These are phyloP conservation scores for Leptoteleia sp. DNA, from an alignment of 1,140 invertebrate genomes.

Conservation along the genomic window DNA sequence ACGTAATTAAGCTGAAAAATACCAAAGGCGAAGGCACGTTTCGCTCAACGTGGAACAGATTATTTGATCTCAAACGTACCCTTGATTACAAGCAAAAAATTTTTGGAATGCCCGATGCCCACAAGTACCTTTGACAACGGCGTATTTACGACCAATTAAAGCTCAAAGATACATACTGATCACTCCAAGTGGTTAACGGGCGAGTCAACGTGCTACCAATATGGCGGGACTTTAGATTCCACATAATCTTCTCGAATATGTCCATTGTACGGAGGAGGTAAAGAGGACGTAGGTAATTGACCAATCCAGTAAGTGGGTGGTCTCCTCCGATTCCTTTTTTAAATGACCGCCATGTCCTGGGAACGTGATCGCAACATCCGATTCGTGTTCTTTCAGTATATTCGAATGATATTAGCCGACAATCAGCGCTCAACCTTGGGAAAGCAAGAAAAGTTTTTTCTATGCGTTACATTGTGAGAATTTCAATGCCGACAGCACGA, in stretches of 20 bases:
- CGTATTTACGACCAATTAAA: conserved; percentile 72
- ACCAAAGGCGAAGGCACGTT: conserved; percentile 7
- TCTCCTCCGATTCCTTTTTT: conserved; percentile 71
- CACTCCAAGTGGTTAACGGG: conserved; percentile 56
- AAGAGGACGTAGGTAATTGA: conserved; percentile 70
- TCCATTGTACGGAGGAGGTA: conserved; percentile 58
- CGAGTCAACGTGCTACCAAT: conserved; percentile 57
- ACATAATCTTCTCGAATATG: conserved; percentile 52
- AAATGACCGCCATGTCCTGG: conserved; percentile 77
- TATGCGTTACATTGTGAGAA: conserved; percentile 14
- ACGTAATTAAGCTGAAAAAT: conserved; percentile 31
- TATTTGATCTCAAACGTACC: conserved; percentile 25
- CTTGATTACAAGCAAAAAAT: conserved; percentile 49
- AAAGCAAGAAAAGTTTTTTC: conserved; percentile 1
- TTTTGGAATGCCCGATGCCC: conserved; percentile 37
- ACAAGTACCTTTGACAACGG: conserved; percentile 55
- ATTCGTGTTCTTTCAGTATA: conserved; percentile 49
- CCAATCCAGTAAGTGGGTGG: conserved; percentile 77
- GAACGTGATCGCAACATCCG: conserved; percentile 72
- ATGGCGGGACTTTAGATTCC: conserved; percentile 58
- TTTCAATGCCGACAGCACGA: conserved; percentile 4
- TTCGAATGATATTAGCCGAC: conserved; percentile 47
- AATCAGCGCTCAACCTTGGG: conserved; percentile 1
- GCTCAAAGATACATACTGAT: conserved; percentile 60
- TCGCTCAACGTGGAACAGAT: conserved; percentile 16